Percentiles rank a stretch among this genome's conserved stretches.
Conservation (phyloP, 2,888 invertebrate species). For the Toxonevra muliebris region DNA sequence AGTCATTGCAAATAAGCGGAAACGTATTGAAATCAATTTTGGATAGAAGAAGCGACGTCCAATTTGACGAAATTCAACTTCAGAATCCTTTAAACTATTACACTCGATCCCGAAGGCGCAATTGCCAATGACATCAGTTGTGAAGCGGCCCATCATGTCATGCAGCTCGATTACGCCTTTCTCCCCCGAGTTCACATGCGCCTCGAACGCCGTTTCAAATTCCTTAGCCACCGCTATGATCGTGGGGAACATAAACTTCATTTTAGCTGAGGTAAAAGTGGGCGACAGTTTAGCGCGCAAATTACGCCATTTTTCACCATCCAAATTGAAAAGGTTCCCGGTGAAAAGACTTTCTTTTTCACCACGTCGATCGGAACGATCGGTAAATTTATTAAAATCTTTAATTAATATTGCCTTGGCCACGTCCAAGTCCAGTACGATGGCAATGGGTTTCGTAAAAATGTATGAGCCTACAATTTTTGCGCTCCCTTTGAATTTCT, state of each 20-base stretch:
- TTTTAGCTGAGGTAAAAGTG: slow-evolving; percentile 67
- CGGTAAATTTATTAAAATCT: slow-evolving; percentile 61
- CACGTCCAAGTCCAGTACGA: slow-evolving; percentile 55
- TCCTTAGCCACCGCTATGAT: slow-evolving; percentile 53
- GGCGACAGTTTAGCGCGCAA: slow-evolving; percentile 65
- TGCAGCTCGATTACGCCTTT: slow-evolving; percentile 59
- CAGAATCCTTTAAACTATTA: slow-evolving; percentile 62
- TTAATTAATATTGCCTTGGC: slow-evolving; percentile 58
- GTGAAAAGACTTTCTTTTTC: slow-evolving; percentile 56
- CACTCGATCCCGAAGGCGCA: slow-evolving; percentile 66
- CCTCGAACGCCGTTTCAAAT: slow-evolving; percentile 38
- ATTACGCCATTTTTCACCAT: slow-evolving; percentile 64
- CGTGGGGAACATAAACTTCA: slow-evolving; percentile 65
- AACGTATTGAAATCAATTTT: slow-evolving; percentile 43
- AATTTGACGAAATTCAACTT: slow-evolving; percentile 56
- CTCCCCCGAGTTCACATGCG: slow-evolving; percentile 13
- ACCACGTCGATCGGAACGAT: slow-evolving; percentile 50
- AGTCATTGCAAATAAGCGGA: slow-evolving; percentile 42
- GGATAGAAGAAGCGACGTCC: slow-evolving; percentile 43
- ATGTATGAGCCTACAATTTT: slow-evolving; percentile 51
- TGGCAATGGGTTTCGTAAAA: slow-evolving; percentile 47
- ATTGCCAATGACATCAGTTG: slow-evolving; percentile 66
- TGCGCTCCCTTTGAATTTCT: slow-evolving; percentile 45
- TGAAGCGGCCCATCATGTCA: slow-evolving; percentile 63
- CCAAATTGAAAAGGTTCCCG: slow-evolving; percentile 58